Evolutionary conservation across 2,797 vertebrate genomes (phyloP).

Genomic region (Enteromius mattozi): DNA sequence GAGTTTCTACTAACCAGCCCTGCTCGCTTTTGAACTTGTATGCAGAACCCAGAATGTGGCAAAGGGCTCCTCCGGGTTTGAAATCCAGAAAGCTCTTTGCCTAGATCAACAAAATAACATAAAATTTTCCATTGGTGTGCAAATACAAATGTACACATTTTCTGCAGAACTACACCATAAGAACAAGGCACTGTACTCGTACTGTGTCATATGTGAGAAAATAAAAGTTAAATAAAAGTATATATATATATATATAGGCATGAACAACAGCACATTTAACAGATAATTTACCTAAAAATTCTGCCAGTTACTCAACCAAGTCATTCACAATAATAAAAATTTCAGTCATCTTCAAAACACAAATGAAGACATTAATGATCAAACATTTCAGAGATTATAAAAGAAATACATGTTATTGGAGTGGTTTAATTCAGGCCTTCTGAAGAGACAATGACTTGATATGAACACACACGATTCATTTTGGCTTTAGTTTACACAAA

Average conservation of each 20-base stretch:
- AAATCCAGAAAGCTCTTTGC: constrained; percentile 98
- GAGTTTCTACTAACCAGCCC: constrained; percentile 88
- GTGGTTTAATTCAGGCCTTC: not conserved
- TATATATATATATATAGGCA: not conserved
- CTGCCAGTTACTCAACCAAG: not conserved
- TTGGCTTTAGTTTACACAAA: not conserved
- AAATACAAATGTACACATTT: not conserved
- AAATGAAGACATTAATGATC: not conserved
- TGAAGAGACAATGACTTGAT: not conserved
- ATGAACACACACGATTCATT: not conserved
- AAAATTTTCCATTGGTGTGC: not conserved
- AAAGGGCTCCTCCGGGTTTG: constrained; percentile 93
- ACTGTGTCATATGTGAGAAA: not conserved
- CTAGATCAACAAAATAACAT: constrained; percentile 69
- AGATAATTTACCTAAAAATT: not conserved
- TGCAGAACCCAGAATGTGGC: constrained; percentile 95
- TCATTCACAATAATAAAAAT: not conserved
- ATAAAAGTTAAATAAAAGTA: no score
- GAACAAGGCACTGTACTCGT: not conserved
- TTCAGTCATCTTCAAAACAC: not conserved
- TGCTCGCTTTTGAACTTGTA: constrained; percentile 99
- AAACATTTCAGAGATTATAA: not conserved
- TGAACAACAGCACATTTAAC: not conserved
- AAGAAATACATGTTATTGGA: not conserved
- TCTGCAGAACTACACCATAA: not conserved